Conservation (phyloP, 2,888 invertebrate genomes). For the Diarsia mendica region DNA sequence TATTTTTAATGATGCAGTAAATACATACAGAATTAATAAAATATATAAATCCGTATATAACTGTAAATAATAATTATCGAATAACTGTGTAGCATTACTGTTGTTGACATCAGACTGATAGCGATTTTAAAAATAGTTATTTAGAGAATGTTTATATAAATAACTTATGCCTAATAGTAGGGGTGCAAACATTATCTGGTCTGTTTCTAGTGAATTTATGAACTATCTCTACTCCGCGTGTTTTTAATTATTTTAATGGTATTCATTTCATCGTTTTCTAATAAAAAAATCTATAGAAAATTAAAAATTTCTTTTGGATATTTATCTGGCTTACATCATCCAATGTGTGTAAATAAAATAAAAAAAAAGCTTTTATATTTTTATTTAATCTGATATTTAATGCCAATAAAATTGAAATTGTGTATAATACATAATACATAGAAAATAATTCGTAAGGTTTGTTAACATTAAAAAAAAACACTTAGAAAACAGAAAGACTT, state of each 20-base stretch:
- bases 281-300: not conserved
- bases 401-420: slow-evolving; percentile 47
- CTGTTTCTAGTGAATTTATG: slow-evolving; percentile 52
- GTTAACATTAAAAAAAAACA: slow-evolving; percentile 52
- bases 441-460: slow-evolving; percentile 54
- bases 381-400: slow-evolving; percentile 14
- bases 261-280: slow-evolving; percentile 4
- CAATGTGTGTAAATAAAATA: slow-evolving; percentile 31
- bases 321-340: not conserved
- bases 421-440: slow-evolving; percentile 62
- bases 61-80: slow-evolving; percentile 58
- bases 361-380: not conserved
- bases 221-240: slow-evolving; percentile 39
- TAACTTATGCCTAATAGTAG: slow-evolving; percentile 30
- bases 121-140: slow-evolving; percentile 73
- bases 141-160: slow-evolving; percentile 59
- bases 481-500: slow-evolving; percentile 71
- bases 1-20: not conserved
- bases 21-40: slow-evolving; percentile 2
- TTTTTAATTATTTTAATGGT: slow-evolving; percentile 38
- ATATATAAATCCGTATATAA: slow-evolving; percentile 31
- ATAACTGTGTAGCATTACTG: slow-evolving; percentile 71
- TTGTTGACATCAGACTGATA: slow-evolving; percentile 88
- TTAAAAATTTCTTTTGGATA: not conserved
- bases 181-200: slow-evolving; percentile 31